Percentiles rank a stretch among this genome's conserved stretches.
Evolutionary conservation across 2,797 vertebrate species (phyloP).

Genomic region (Spea hammondii): DNA sequence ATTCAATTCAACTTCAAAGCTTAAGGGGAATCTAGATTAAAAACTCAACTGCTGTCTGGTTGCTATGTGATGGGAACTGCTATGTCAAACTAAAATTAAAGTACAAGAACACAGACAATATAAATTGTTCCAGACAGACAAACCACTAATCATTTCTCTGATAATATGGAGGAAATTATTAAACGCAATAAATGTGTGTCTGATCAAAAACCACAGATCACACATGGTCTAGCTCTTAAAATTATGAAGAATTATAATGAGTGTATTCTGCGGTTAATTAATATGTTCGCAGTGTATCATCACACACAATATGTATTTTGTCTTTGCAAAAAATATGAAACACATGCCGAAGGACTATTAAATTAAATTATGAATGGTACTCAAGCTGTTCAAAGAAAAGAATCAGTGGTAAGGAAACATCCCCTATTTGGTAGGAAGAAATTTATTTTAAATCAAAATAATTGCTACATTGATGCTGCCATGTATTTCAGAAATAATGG

Average conservation of each 20-base stretch:
- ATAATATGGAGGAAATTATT: constrained; percentile 46
- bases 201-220: constrained; percentile 38
- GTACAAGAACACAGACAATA: constrained; percentile 26
- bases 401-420: constrained; percentile 14
- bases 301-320: constrained; percentile 38
- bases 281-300: constrained; percentile 42
- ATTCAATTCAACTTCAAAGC: not conserved
- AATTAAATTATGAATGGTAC: constrained; percentile 33
- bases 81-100: constrained; percentile 32
- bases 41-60: constrained; percentile 24
- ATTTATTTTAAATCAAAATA: constrained; percentile 7
- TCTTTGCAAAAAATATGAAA: constrained; percentile 41
- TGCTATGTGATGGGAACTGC: constrained; percentile 22
- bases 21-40: constrained; percentile 9
- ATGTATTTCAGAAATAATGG: not conserved
- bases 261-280: constrained; percentile 43
- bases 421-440: constrained; percentile 4
- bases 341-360: constrained; percentile 24
- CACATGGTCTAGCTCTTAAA: constrained; percentile 35
- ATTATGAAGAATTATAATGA: constrained; percentile 34
- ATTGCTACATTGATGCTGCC: not conserved
- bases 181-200: constrained; percentile 32
- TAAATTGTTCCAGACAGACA: constrained; percentile 44
- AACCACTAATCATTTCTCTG: constrained; percentile 43
- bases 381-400: constrained; percentile 19